Evolutionary conservation across 1,140 invertebrate genomes (phyloP).

Genomic region (Diorhabda elongata): DNA sequence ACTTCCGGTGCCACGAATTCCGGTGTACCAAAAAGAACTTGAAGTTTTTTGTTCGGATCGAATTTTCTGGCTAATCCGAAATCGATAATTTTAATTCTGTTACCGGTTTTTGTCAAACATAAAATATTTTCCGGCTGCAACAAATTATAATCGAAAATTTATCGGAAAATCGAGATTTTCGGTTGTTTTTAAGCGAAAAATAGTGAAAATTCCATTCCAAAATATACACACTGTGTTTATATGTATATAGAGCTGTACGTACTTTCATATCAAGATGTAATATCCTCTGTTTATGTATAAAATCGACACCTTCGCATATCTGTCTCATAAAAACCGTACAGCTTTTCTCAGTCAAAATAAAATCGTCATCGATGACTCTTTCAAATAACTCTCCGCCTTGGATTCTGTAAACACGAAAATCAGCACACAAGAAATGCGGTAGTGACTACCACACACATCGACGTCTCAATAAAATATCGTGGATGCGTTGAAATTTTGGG

Average conservation of each 20-base stretch:
- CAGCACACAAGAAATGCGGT: background rate
- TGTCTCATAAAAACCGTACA: constrained; percentile 95
- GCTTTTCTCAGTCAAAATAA: constrained; percentile 90
- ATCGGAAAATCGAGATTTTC: background rate
- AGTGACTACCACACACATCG: background rate
- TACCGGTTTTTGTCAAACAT: constrained; percentile 89
- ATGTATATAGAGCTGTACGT: constrained; percentile 28
- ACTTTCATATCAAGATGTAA: constrained; percentile 96
- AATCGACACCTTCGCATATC: constrained; percentile 94
- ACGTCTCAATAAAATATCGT: background rate
- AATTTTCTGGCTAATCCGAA: constrained; percentile 92
- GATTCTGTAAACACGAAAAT: constrained; percentile 64
- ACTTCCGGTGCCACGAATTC: constrained; percentile 99
- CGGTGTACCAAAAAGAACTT: constrained; percentile 93
- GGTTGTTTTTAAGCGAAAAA: no score
- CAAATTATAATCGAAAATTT: background rate
- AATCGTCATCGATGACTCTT: constrained; percentile 96
- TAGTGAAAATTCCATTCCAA: no score
- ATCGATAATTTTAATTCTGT: constrained; percentile 97
- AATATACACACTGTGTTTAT: no score
- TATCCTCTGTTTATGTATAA: constrained; percentile 92
- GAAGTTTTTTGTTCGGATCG: constrained; percentile 85
- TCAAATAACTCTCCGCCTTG: constrained; percentile 97
- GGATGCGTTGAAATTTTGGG: no score
- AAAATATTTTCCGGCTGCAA: constrained; percentile 94